Evolutionary conservation across 2,888 invertebrate species (phyloP), one percentile per base, ranked within the genome.

Genomic region (Therioaphis trifolii): DNA sequence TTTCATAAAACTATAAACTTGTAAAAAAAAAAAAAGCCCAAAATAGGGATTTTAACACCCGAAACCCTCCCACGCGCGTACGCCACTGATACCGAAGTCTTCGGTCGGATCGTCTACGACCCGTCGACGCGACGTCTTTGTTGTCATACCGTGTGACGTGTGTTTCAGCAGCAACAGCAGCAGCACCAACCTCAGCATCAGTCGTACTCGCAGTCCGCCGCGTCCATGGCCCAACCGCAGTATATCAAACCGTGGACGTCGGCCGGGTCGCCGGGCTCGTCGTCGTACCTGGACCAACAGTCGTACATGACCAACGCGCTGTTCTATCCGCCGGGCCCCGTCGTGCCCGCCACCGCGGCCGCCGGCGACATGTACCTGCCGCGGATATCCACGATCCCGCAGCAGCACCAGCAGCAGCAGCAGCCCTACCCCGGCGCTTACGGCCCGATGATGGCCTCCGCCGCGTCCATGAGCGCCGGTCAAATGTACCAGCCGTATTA

Each of bases 271-370:
- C 7, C 35, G n/a, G 72, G 43, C 18, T 7, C 72, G 1, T 77
- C 84, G 21, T 24, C 84, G 63, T 84, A 71, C 9, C 88, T 90
- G 86, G 90, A 88, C 87, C 90, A 90, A 87, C 90, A 89, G 52
- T 82, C 43, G 85, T 86, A 40, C 88, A 88, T 75, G 78, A 77
- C 88, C 87, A 85, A 88, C 88, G 75, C 88, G 85, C 85, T 88
- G 86, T 85, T 87, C 76, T 85, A 89, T 88, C 1, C 88, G 88
- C 24, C 91, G 89, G 85, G 89, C 92, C n/a, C 69, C 4, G 43
- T 58, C 4, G 43, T 29, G 12, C 4, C 61, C 2, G 29, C 21
- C 2, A 49, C 21, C 55, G 18, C 40, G 2, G 43, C 14, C 63
- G 15, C 21, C 46, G 72, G 61, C 72, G 72, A 71, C 72, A 82